Conservation (phyloP, 2,113 vertebrate species). For the Heterocephalus glaber region DNA sequence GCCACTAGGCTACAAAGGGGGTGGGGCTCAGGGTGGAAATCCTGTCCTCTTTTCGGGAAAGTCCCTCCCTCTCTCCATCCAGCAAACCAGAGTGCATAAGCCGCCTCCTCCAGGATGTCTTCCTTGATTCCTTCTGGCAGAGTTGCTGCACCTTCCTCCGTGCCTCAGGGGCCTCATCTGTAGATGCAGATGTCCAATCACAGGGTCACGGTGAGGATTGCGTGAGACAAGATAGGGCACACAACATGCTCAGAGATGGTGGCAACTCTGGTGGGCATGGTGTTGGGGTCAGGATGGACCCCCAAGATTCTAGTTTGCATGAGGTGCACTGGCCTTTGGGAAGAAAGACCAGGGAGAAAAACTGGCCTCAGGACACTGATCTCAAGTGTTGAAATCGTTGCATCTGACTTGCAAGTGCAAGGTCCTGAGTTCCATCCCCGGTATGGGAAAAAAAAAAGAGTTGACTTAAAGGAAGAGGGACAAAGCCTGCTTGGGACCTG, state of each 20-base stretch:
- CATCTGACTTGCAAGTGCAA: too few relatives aligned
- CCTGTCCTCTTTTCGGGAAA: background rate
- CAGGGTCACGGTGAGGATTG: background rate
- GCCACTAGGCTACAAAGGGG: background rate
- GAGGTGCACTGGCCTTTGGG: background rate
- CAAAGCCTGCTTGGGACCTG: background rate
- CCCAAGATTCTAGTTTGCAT: background rate
- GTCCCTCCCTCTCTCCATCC: background rate
- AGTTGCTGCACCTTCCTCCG: background rate
- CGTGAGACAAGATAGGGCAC: background rate
- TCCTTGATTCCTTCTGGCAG: background rate
- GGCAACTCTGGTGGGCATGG: background rate
- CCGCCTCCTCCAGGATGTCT: background rate
- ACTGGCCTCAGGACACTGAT: background rate
- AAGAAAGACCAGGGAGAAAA: conserved; percentile 11
- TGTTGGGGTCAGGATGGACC: background rate
- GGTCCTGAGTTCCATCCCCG: too few relatives aligned
- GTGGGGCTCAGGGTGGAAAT: background rate
- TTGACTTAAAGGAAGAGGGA: background rate
- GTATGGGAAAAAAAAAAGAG: too few relatives aligned
- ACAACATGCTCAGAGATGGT: background rate
- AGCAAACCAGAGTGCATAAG: background rate
- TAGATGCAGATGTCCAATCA: background rate
- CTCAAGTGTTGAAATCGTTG: background rate
- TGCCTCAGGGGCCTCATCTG: background rate